phyloP scores from a whole-genome alignment of 35 echinoderm and acorn worm species.

The Anneissia japonica region DNA sequence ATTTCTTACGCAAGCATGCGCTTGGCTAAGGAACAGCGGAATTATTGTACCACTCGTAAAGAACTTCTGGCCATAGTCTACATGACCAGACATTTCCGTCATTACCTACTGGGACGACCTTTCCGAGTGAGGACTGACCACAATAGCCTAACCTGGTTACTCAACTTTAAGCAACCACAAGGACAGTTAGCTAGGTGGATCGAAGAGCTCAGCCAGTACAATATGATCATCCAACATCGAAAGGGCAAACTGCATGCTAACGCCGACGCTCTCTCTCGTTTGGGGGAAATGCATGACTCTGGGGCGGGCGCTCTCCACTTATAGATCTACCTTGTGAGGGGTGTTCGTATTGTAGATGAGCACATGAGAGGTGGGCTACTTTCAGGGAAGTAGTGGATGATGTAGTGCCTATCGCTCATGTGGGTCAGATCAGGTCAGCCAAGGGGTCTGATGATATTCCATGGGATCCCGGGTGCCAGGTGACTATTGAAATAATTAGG shows the following conservation, averaged over 20 bases:
- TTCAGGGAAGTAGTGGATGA: constrained; percentile 13
- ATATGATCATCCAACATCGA: not conserved
- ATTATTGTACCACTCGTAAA: not conserved
- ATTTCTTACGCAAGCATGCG: not conserved
- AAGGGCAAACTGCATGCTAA: not conserved
- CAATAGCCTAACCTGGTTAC: not conserved
- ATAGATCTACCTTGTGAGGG: constrained; percentile 7
- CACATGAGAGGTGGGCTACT: not conserved
- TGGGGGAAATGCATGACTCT: not conserved
- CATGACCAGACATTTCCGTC: not conserved
- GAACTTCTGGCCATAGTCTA: not conserved
- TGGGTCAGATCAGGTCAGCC: not conserved
- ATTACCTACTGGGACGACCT: not conserved
- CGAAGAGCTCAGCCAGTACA: constrained; percentile 12
- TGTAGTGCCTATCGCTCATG: not conserved
- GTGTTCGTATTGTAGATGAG: not conserved
- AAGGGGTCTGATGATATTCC: too few relatives aligned
- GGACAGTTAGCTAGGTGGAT: not conserved
- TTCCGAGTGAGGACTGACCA: not conserved
- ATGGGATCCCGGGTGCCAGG: not conserved
- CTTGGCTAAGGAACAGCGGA: not conserved
- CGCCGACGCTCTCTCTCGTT: constrained; percentile 27
- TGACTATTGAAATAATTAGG: not conserved
- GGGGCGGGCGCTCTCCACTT: not conserved
- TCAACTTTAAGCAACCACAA: not conserved